phyloP scores from a whole-genome alignment of 1,140 invertebrate species.

The Zaprionus kolodkinae region DNA sequence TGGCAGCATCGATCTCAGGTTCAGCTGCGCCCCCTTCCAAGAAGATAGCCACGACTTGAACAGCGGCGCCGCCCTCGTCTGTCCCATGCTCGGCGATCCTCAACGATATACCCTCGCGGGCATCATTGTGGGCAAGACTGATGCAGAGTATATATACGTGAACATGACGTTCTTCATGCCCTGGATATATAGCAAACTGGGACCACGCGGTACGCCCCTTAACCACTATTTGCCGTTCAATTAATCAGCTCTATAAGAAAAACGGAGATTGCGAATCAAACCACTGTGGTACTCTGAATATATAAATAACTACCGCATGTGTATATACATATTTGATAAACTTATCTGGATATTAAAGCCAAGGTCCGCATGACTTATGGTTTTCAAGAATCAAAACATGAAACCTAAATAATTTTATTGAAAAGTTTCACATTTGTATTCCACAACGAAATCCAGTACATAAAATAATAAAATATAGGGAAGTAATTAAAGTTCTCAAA shows the following conservation, averaged over 20 bases:
- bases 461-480: no score
- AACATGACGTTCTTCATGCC: conserved; percentile 28
- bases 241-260: not conserved
- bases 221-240: conserved; percentile 9
- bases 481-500: no score
- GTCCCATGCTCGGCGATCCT: conserved; percentile 16
- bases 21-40: not conserved
- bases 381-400: no score
- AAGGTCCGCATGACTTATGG: no score
- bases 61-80: conserved; percentile 22
- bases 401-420: no score
- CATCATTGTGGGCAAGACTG: conserved; percentile 4
- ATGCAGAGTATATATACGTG: conserved; percentile 2
- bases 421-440: no score
- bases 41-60: not conserved
- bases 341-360: no score
- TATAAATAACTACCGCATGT: no score
- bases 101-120: conserved; percentile 20
- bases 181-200: conserved; percentile 26
- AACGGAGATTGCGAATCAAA: not conserved
- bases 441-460: no score
- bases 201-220: not conserved
- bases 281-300: no score
- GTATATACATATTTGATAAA: no score
- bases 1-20: not conserved